Percentiles rank a stretch among this genome's conserved stretches.
phyloP scores from a whole-genome alignment of 2,113 vertebrate genomes.

The Apus apus region DNA sequence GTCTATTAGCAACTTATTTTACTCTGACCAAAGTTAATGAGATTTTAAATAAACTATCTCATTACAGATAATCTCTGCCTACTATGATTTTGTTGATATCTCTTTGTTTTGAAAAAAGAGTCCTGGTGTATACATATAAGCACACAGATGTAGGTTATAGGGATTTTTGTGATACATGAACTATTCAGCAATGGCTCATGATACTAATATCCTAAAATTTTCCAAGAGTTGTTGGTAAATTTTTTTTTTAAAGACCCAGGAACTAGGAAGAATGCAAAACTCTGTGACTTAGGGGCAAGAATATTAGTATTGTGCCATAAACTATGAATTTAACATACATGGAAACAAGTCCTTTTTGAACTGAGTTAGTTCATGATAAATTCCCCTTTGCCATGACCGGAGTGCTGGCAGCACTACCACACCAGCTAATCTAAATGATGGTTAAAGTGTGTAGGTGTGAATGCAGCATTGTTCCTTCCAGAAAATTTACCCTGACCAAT shows the following conservation, averaged over 20 bases:
- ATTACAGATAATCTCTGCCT: not conserved
- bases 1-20: not conserved
- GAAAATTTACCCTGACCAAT: not conserved
- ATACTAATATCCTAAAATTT: not conserved
- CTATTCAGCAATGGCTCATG: not conserved
- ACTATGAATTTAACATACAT: not conserved
- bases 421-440: not conserved
- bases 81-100: not conserved
- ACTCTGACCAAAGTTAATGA: not conserved
- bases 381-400: not conserved
- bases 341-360: not conserved
- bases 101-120: not conserved
- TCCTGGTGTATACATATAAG: not conserved
- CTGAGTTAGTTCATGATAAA: not conserved
- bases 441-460: not conserved
- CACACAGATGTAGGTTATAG: not conserved
- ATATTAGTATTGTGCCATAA: not conserved
- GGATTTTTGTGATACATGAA: not conserved
- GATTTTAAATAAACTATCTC: not conserved
- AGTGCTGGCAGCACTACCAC: not conserved
- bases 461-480: not conserved
- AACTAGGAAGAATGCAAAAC: not conserved
- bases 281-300: not conserved
- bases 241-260: not conserved
- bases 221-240: not conserved